A percentile compares a stretch with the other conserved stretches of the same genome.
These are phyloP conservation scores for Ichneumoninae sp. DNA, from an alignment of 2,888 invertebrate species.

Conservation along the genomic window DNA sequence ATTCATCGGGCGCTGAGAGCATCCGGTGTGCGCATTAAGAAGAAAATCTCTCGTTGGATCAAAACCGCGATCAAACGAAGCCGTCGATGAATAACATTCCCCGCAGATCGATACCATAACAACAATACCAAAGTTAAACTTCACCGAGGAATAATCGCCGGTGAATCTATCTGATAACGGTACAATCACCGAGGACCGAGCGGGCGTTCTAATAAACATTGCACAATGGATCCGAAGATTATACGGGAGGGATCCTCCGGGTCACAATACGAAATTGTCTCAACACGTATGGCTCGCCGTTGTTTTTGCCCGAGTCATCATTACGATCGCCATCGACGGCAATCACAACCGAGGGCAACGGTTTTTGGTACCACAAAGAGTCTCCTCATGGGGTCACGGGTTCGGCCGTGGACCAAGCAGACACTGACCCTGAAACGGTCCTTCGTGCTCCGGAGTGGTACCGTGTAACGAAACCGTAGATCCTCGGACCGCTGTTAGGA, in stretches of 20 bases:
- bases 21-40: constrained; percentile 49
- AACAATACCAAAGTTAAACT: constrained; percentile 28
- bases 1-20: constrained; percentile 50
- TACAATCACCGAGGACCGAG: neutral
- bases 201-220: constrained; percentile 7
- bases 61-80: constrained; percentile 1
- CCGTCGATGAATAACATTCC: constrained; percentile 18
- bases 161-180: constrained; percentile 47
- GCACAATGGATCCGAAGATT: constrained; percentile 47
- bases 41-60: constrained; percentile 1
- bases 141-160: neutral
- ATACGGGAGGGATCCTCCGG: neutral
- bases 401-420: constrained; percentile 34
- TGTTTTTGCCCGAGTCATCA: constrained; percentile 49
- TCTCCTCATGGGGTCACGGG: constrained; percentile 48
- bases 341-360: constrained; percentile 26
- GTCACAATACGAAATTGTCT: constrained; percentile 46
- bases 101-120: neutral
- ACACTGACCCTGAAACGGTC: constrained; percentile 60
- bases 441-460: constrained; percentile 52
- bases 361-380: constrained; percentile 40
- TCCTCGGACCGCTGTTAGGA: constrained; percentile 32
- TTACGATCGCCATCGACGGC: constrained; percentile 49
- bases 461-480: constrained; percentile 21
- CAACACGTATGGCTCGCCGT: constrained; percentile 24